Evolutionary conservation across 2,797 vertebrate species (phyloP), one percentile per base, ranked within the genome.

Genomic region (Acanthornis magna): DNA sequence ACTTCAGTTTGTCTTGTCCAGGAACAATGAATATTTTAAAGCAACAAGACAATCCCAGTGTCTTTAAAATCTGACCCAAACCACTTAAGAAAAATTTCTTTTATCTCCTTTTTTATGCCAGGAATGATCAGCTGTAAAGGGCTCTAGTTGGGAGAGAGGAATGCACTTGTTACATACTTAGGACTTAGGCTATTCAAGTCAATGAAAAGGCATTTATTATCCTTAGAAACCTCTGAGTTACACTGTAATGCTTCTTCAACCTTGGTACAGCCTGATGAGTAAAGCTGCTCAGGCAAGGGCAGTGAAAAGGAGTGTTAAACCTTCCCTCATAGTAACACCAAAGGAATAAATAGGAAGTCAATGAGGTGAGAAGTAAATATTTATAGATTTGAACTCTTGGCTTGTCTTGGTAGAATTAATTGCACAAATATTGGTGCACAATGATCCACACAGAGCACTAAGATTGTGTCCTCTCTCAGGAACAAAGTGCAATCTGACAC

Each of bases 341-440:
- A 53, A 85, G 62, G 73, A 93, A 72, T 72, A 89, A 94, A 88
- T 62, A 81, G 76, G 32, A 91, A 94, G 76, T 62, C 89, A 91
- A 5, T 89, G 80, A 91, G 73, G 70, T 78, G 57, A 77, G 78
- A 93, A 93, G 89, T 93, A 97, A 98, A 97, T 96, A 96, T 96
- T 97, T 97, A 86, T 88, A 92, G 93, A 83, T 92, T 45, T 91
- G 63, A 93, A 94, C 90, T 67, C 72, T 38, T 95, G 75, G 32
- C 61, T 78, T 96, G 77, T 53, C 90, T 83, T 77, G 89, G 40
- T 74, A 95, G 87, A 97, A 97, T 93, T 97, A 96, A 96, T 95
- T 94, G 79, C 25, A 72, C 75, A 94, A 74, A 90, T 82, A 91
- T 92, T 89, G 88, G 62, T 96, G 90, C 55, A 95, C 79, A 90